Evolutionary conservation across 2,113 vertebrate species (phyloP).

Genomic region (Nyctereutes procyonoides): DNA sequence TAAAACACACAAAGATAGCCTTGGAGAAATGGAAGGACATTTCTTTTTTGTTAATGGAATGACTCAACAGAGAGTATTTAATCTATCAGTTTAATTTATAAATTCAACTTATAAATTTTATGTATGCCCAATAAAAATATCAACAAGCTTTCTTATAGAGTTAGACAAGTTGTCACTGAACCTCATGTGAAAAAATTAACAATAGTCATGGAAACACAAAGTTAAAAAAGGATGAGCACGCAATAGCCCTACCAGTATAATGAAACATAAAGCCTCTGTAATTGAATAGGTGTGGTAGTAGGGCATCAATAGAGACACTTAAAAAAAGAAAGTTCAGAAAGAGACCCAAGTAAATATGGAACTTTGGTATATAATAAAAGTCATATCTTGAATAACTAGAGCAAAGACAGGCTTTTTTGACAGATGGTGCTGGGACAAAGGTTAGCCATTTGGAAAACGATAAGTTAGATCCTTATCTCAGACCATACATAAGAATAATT

Average conservation of each 20-base stretch:
- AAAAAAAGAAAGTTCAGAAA: constrained; percentile 46
- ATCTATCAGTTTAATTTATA: neutral
- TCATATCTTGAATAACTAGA: neutral
- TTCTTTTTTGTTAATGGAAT: neutral
- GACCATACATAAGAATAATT: neutral
- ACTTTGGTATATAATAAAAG: neutral
- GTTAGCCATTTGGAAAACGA: neutral
- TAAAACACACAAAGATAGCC: neutral
- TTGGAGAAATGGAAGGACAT: neutral
- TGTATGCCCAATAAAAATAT: neutral
- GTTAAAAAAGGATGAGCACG: neutral
- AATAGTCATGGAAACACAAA: neutral
- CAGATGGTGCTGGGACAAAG: neutral
- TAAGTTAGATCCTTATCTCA: neutral
- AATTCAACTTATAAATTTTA: constrained; percentile 1
- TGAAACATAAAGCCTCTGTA: neutral
- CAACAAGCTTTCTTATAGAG: neutral
- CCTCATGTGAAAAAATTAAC: neutral
- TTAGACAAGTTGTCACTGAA: neutral
- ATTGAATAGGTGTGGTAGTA: neutral
- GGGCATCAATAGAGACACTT: neutral
- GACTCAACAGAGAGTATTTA: neutral
- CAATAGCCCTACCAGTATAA: neutral
- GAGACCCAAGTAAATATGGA: neutral
- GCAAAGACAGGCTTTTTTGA: neutral